Conservation (phyloP, 2,113 vertebrate genomes). For the Microcebus ravelobensis region DNA sequence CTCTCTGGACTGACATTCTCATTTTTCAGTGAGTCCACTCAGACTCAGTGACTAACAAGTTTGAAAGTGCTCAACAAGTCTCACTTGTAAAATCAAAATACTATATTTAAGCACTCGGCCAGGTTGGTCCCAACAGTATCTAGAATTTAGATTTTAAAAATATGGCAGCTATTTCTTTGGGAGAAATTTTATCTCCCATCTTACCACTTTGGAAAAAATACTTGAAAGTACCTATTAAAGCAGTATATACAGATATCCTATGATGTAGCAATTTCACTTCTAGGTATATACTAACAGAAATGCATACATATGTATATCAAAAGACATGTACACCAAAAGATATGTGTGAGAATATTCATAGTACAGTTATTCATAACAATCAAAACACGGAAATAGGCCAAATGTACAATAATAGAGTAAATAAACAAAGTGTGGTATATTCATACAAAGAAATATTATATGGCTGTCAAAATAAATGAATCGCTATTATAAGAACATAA, state of each 20-base stretch:
- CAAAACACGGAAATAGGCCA: background rate
- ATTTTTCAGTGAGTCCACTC: background rate
- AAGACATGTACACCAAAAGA: background rate
- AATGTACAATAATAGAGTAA: background rate
- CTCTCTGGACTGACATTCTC: background rate
- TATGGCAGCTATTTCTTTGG: background rate
- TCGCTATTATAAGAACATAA: slow-evolving; percentile 20
- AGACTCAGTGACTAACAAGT: background rate
- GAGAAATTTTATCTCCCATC: background rate
- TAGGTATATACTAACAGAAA: background rate
- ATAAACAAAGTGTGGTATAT: background rate
- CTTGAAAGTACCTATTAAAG: background rate
- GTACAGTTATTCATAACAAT: background rate
- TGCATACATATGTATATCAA: background rate
- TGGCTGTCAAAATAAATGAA: background rate
- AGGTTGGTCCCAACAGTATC: background rate
- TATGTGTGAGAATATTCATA: background rate
- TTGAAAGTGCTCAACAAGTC: background rate
- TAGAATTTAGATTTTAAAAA: background rate
- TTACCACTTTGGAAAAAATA: slow-evolving; percentile 7
- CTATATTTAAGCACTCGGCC: background rate
- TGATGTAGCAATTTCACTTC: background rate
- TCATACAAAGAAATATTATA: background rate
- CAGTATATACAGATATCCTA: background rate
- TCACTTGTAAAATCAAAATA: background rate